phyloP scores from a whole-genome alignment of 2,888 invertebrate genomes.

The Glyphotaelius pellucidus region DNA sequence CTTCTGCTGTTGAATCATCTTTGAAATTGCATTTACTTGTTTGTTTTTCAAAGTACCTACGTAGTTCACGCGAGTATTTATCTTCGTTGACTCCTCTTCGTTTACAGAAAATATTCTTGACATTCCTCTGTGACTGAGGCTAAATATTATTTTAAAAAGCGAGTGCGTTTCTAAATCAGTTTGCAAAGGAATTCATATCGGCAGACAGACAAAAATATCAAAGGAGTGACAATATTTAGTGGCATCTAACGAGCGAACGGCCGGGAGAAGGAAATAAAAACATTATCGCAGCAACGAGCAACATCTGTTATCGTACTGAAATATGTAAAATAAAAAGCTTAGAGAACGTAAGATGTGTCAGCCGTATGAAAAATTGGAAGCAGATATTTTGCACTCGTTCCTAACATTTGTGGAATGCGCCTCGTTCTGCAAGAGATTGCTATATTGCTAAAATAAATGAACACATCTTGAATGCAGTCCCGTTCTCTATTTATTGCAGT shows the following conservation, averaged over 20 bases:
- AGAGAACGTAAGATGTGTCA: slow-evolving; percentile 29
- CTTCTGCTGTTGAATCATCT: not conserved
- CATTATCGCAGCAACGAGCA: slow-evolving; percentile 42
- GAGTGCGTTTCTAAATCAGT: slow-evolving; percentile 37
- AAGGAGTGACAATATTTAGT: slow-evolving; percentile 55
- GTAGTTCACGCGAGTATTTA: not conserved
- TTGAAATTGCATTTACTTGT: not conserved
- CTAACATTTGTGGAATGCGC: slow-evolving; percentile 26
- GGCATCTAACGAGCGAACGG: slow-evolving; percentile 59
- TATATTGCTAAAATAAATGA: not conserved
- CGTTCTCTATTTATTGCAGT: not conserved
- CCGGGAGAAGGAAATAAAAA: slow-evolving; percentile 48
- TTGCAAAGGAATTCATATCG: slow-evolving; percentile 5
- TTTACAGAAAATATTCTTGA: not conserved
- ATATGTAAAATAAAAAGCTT: slow-evolving; percentile 46
- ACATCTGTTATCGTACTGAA: slow-evolving; percentile 58
- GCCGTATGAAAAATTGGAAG: slow-evolving; percentile 36
- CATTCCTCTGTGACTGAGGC: slow-evolving; percentile 20
- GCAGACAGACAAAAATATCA: slow-evolving; percentile 41
- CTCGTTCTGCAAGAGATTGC: not conserved
- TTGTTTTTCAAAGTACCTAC: not conserved
- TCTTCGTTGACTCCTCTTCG: not conserved
- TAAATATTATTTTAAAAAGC: slow-evolving; percentile 11
- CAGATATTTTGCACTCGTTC: slow-evolving; percentile 51
- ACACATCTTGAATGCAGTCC: not conserved